These are phyloP conservation scores for Taurulus bubalis DNA, from an alignment of 2,113 vertebrate species.

Conservation along the genomic window DNA sequence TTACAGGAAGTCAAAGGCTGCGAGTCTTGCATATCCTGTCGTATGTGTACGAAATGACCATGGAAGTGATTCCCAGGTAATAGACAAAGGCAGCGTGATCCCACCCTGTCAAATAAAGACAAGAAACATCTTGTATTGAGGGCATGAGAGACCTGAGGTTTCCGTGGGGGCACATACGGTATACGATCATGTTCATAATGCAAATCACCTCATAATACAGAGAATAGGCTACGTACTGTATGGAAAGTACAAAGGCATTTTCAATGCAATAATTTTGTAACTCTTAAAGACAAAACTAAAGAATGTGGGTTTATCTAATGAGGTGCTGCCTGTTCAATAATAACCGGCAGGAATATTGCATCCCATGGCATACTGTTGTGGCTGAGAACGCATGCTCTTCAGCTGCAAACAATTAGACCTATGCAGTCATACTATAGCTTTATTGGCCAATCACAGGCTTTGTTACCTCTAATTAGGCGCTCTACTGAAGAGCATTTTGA, in stretches of 20 bases:
- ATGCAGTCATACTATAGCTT: background rate
- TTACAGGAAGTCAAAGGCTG: too few species aligned
- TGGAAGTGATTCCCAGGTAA: constrained; percentile 89
- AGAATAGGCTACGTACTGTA: background rate
- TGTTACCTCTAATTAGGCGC: background rate
- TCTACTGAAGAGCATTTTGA: background rate
- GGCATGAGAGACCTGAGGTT: background rate
- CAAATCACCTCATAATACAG: background rate
- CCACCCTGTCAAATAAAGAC: constrained; percentile 61
- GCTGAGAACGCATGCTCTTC: too few species aligned
- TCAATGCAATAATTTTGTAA: too few species aligned
- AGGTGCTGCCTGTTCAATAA: background rate
- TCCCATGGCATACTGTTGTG: too few species aligned
- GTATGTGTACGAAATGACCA: constrained; percentile 90
- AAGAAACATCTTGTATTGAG: background rate
- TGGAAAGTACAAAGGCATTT: background rate
- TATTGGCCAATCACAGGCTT: background rate
- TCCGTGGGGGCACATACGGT: background rate
- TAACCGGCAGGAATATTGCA: background rate
- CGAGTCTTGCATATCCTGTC: constrained; percentile 83
- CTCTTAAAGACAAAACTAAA: too few species aligned
- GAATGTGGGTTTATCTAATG: background rate
- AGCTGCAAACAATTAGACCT: background rate
- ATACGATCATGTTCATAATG: background rate
- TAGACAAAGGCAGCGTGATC: constrained; percentile 89